Evolutionary conservation across 2,113 vertebrate genomes (phyloP), one percentile per base, ranked within the genome.

Genomic region (Zosterops lateralis): DNA sequence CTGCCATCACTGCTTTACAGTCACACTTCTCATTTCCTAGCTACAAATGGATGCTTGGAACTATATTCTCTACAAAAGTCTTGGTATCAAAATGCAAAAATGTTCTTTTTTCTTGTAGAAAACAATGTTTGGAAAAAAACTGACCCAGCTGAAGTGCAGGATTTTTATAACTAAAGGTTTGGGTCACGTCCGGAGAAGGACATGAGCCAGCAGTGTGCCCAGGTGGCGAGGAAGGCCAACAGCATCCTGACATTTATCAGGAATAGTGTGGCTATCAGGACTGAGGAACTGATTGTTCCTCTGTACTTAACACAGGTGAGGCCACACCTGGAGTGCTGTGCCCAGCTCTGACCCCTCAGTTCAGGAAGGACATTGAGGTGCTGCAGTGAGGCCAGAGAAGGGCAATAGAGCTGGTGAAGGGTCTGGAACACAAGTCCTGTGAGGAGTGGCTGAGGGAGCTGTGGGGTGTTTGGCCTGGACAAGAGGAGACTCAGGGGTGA

Each of bases 401-500:
- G 13, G 28, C 51, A 73, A 2, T 3, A 28, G n/a, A 60, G 28
- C 1, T 51, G 38, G 32, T 1, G 7, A 45, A 25, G n/a, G 45
- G 0, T n/a, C 16, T 53, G n/a, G 61, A 60, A 3, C 38, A 38
- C 7, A 12, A 45, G 2, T n/a, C 10, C 32, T 21, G 0, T 54
- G 47, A 48, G n/a, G 9, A 40, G 3, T 0, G 1, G 20, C 54
- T 47, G 29, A 60, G 20, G 38, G 53, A 67, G 16, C 13, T 26
- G 54, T 11, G 14, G n/a, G 2, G 1, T 61, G 10, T 68, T 68
- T 31, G 36, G 9, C 17, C 40, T 42, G 54, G 8, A 68, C 13
- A n/a, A 38, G 18, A 34, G 17, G 9, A 53, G 47, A 6, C 28
- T 67, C 53, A n/a, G 19, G 24, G 10, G 7, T 7, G 38, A 75